Base-by-base conservation (phyloP, 2,888 invertebrate genomes). In the Rugalucina vietnamica region DNA sequence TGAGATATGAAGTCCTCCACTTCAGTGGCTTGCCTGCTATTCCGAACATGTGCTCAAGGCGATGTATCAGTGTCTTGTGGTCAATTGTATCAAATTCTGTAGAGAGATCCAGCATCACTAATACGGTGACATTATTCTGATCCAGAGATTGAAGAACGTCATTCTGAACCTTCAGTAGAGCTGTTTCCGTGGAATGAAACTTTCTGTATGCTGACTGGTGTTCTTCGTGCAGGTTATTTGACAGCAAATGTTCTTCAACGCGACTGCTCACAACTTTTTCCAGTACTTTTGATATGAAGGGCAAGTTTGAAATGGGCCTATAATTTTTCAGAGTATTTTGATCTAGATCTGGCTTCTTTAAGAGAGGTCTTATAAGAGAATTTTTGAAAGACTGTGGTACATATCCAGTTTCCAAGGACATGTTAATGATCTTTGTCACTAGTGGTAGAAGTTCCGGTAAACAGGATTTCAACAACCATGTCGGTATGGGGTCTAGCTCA, bases 231-330 rank as follows among this genome's bases (percentile, higher is more conserved):
- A 81, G 74, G 36, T 84, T 71, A 72, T 87, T 49, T 29, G n/a
- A 12, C 14, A n/a, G 54, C 74, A 84, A 39, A 71, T 81, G 84
- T n/a, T 74, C 3, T 75, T 78, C 78, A 1, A 79, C 18, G 3
- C 76, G 76, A 39, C 18, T 37, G 39, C 79, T 77, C 4, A 85
- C 79, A 0, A 80, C 81, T 72, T 85, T 86, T 69, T 81, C 80
- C 10, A 84, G 34, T 1, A 84, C 43, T 36, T 85, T 85, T 14
- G 85, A 83, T 12, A 87, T 12, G 36, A 79, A 84, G 3, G 80
- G 80, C 49, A 85, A 29, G 32, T 87, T 85, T 24, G 87, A 85
- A 24, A 87, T 79, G 14, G 84, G 87, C 70, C 87, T 87, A 32
- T 79, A 87, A n/a, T 82, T 81, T 34, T 65, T 65, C 21, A 81